phyloP scores from a whole-genome alignment of 1,140 invertebrate species.

The Acromyrmex echinatior region DNA sequence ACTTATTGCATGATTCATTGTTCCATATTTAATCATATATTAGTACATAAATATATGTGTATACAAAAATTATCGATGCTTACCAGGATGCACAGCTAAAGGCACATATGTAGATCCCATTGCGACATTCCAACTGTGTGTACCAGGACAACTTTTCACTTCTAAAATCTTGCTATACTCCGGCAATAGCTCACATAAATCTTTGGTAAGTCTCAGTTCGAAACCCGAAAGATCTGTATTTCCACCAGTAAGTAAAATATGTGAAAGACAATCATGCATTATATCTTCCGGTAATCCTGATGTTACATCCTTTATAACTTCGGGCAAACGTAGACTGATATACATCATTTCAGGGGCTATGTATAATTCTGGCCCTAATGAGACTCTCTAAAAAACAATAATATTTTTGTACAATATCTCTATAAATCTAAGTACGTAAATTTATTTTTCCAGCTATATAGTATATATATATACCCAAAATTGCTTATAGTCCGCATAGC shows the following conservation, averaged over 20 bases:
- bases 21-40: constrained; percentile 9
- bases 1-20: background rate
- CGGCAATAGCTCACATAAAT: constrained; percentile 85
- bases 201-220: constrained; percentile 84
- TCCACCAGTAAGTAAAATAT: constrained; percentile 87
- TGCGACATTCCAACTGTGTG: constrained; percentile 86
- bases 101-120: constrained; percentile 87
- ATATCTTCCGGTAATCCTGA: constrained; percentile 83
- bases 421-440: background rate
- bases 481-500: constrained; percentile 83
- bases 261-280: constrained; percentile 85
- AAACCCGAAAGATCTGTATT: constrained; percentile 87
- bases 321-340: constrained; percentile 83
- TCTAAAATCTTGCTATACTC: constrained; percentile 85
- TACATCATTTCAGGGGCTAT: constrained; percentile 87
- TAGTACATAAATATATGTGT: background rate
- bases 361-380: constrained; percentile 86
- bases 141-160: constrained; percentile 84
- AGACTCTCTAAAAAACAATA: constrained; percentile 82
- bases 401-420: constrained; percentile 5
- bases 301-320: constrained; percentile 86
- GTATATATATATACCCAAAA: constrained; percentile 79
- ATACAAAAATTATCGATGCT: constrained; percentile 44
- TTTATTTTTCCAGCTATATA: background rate
- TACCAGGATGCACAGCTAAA: constrained; percentile 85